Evolutionary conservation across 2,888 invertebrate genomes (phyloP).

Genomic region (Eupsilia transversa): DNA sequence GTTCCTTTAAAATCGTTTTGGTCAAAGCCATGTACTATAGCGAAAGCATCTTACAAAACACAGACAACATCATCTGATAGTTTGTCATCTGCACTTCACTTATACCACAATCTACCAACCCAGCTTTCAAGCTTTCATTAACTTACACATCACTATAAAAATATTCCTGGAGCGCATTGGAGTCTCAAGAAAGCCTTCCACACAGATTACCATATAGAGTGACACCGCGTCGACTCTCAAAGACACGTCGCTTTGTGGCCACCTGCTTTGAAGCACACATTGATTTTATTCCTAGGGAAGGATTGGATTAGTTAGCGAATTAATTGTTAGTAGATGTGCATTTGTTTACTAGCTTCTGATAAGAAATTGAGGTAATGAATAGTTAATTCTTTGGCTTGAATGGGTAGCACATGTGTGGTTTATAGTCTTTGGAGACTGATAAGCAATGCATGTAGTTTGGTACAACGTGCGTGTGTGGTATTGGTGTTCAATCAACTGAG

Average conservation of each 20-base stretch:
- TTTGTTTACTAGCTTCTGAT: slow-evolving; percentile 37
- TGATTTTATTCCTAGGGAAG: slow-evolving; percentile 53
- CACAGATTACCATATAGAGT: slow-evolving; percentile 79
- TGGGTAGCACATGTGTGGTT: too few species aligned
- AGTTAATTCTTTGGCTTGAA: neutral
- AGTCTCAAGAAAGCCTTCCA: slow-evolving; percentile 69
- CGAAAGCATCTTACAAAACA: neutral
- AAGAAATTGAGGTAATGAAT: slow-evolving; percentile 1
- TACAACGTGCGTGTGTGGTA: too few species aligned
- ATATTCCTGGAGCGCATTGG: slow-evolving; percentile 68
- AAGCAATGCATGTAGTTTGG: neutral
- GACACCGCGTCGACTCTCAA: slow-evolving; percentile 75
- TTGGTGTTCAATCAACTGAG: too few species aligned
- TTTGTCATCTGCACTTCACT: slow-evolving; percentile 10
- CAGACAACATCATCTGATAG: neutral
- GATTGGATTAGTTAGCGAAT: slow-evolving; percentile 51
- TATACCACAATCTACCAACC: slow-evolving; percentile 19
- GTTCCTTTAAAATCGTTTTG: neutral
- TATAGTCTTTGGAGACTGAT: neutral
- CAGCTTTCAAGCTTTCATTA: slow-evolving; percentile 67
- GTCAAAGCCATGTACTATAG: neutral
- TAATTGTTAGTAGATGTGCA: slow-evolving; percentile 46
- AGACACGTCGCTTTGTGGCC: slow-evolving; percentile 67
- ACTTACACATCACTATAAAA: slow-evolving; percentile 66
- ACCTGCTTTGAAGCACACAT: slow-evolving; percentile 55